Conservation (phyloP, 2,797 vertebrate species). For the Sebastes wilsoni region DNA sequence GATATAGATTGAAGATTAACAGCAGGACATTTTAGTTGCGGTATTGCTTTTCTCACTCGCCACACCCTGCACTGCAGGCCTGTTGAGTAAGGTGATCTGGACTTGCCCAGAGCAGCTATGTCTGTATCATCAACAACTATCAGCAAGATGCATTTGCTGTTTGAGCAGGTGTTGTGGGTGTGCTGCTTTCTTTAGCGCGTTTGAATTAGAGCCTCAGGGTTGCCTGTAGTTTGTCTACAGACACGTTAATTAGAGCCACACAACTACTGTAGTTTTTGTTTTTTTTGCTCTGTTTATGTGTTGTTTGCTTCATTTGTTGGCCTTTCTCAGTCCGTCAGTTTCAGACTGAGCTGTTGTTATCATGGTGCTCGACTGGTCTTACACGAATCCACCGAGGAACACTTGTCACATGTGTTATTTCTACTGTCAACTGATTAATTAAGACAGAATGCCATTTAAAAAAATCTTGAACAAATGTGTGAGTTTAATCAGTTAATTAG, state of each 20-base stretch:
- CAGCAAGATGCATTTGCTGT: slow-evolving; percentile 72
- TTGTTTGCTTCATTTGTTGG: neutral
- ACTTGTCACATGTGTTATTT: neutral
- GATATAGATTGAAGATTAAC: slow-evolving; percentile 65
- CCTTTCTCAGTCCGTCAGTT: neutral
- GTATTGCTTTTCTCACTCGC: slow-evolving; percentile 71
- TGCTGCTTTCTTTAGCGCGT: slow-evolving; percentile 47
- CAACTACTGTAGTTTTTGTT: neutral
- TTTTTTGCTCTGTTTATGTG: neutral
- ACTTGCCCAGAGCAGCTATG: slow-evolving; percentile 81
- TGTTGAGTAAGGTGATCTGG: slow-evolving; percentile 80
- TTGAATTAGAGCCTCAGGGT: slow-evolving; percentile 5
- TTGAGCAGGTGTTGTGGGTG: slow-evolving; percentile 65
- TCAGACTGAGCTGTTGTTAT: neutral
- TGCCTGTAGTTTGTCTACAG: slow-evolving; percentile 8
- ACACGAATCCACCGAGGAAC: neutral
- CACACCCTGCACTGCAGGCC: slow-evolving; percentile 60
- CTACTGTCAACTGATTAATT: neutral
- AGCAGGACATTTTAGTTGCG: slow-evolving; percentile 57
- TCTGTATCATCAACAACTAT: slow-evolving; percentile 56
- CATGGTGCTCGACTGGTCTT: neutral
- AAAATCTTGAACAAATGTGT: neutral
- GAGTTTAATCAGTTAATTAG: neutral
- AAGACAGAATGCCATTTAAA: neutral
- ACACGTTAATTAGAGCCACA: neutral